Evolutionary conservation across 2,888 invertebrate species (phyloP).

Genomic region (Auanema sp.): DNA sequence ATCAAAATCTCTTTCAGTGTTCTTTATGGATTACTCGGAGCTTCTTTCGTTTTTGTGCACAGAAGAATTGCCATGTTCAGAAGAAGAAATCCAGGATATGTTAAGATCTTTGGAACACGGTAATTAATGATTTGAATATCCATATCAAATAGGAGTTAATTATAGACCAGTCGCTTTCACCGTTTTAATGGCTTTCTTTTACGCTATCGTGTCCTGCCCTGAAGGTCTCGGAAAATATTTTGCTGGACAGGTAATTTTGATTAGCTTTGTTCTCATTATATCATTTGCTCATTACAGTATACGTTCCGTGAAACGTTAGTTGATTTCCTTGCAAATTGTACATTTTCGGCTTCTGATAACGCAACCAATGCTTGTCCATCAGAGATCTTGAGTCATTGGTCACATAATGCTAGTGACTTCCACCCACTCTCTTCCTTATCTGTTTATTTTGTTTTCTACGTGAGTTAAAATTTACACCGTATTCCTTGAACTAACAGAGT

Average conservation of each 20-base stretch:
- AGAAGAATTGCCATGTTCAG: slow-evolving; percentile 42
- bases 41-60: slow-evolving; percentile 48
- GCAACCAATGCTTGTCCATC: slow-evolving; percentile 35
- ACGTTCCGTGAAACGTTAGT: slow-evolving; percentile 51
- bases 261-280: not conserved
- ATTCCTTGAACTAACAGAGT: not conserved
- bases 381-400: slow-evolving; percentile 39
- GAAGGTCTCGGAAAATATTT: slow-evolving; percentile 86
- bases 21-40: slow-evolving; percentile 44
- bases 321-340: slow-evolving; percentile 51
- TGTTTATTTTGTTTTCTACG: slow-evolving; percentile 33
- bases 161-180: slow-evolving; percentile 46
- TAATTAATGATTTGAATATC: slow-evolving; percentile 12
- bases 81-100: not conserved
- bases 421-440: slow-evolving; percentile 35
- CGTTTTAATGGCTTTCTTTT: slow-evolving; percentile 45
- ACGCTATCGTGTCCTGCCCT: slow-evolving; percentile 74
- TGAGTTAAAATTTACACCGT: slow-evolving; percentile 19
- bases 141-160: slow-evolving; percentile 17
- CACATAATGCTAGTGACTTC: slow-evolving; percentile 15
- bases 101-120: slow-evolving; percentile 41
- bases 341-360: slow-evolving; percentile 34
- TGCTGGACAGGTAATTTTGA: slow-evolving; percentile 65
- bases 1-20: slow-evolving; percentile 26
- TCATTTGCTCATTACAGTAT: slow-evolving; percentile 20